phyloP scores from a whole-genome alignment of 2,113 vertebrate genomes.

The Cyanoramphus novaezelandiae region DNA sequence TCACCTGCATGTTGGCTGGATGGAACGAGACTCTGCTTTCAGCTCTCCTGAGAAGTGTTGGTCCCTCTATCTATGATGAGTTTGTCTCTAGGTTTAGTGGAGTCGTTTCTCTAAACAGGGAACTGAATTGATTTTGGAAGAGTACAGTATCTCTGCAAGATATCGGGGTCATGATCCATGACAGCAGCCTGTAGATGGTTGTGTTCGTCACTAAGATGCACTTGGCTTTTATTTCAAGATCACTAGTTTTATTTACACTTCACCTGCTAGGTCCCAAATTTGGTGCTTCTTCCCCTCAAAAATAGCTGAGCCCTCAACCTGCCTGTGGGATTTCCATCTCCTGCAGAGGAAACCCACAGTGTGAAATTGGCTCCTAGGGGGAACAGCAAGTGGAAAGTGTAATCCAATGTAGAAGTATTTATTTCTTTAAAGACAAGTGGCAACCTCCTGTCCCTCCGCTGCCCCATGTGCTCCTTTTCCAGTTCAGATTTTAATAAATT shows the following conservation, averaged over 20 bases:
- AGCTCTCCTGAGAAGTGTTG: neutral
- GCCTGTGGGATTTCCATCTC: neutral
- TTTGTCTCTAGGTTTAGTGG: neutral
- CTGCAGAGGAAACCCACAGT: neutral
- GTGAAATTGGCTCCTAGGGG: neutral
- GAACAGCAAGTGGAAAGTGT: neutral
- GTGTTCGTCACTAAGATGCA: neutral
- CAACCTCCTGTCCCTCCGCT: neutral
- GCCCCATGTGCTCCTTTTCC: neutral
- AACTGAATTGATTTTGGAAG: neutral
- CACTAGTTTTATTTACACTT: neutral
- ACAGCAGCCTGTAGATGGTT: neutral
- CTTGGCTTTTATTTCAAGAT: neutral
- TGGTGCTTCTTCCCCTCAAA: neutral
- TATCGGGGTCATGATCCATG: neutral
- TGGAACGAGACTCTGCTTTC: neutral
- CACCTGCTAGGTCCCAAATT: neutral
- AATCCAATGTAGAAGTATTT: neutral
- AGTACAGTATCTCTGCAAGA: neutral
- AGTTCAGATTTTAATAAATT: slow-evolving; percentile 9
- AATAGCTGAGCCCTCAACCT: neutral
- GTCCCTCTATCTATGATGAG: neutral
- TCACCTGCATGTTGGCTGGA: neutral
- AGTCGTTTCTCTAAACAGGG: neutral
- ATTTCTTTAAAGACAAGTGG: slow-evolving; percentile 8